Evolutionary conservation across 1,140 invertebrate genomes (phyloP).

Genomic region (Diachasmimorpha longicaudata): DNA sequence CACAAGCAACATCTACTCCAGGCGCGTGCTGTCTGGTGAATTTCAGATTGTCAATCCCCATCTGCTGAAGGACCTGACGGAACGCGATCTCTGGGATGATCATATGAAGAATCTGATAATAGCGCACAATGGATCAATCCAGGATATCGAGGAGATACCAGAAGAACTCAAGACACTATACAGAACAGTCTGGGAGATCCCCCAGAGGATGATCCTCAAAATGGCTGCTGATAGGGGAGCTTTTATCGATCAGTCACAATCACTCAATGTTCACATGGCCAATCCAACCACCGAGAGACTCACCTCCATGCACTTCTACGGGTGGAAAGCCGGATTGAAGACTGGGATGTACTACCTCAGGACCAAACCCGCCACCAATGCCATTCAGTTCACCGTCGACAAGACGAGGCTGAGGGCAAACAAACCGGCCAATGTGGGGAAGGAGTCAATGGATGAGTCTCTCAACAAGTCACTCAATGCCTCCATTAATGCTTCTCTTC

Average conservation of each 20-base stretch:
- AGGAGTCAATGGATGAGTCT: not conserved
- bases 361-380: conserved; percentile 64
- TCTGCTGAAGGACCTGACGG: conserved; percentile 90
- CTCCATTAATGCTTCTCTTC: not conserved
- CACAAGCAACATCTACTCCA: conserved; percentile 95
- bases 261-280: conserved; percentile 74
- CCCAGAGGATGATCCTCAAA: conserved; percentile 71
- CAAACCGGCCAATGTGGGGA: not conserved
- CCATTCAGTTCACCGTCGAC: conserved; percentile 26
- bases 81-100: conserved; percentile 90
- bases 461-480: not conserved
- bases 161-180: conserved; percentile 72
- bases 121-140: conserved; percentile 90
- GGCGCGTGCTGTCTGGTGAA: conserved; percentile 91
- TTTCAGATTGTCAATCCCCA: conserved; percentile 96
- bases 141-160: conserved; percentile 85
- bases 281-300: conserved; percentile 72
- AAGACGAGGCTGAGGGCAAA: conserved; percentile 9
- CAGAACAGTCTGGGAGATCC: conserved; percentile 80
- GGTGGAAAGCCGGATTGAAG: conserved; percentile 76
- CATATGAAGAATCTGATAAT: conserved; percentile 96
- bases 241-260: conserved; percentile 79
- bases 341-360: conserved; percentile 80
- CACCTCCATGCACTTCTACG: conserved; percentile 80
- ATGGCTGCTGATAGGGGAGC: conserved; percentile 79